Evolutionary conservation across 2,797 vertebrate genomes (phyloP).

Genomic region (Lutjanus campechanus): DNA sequence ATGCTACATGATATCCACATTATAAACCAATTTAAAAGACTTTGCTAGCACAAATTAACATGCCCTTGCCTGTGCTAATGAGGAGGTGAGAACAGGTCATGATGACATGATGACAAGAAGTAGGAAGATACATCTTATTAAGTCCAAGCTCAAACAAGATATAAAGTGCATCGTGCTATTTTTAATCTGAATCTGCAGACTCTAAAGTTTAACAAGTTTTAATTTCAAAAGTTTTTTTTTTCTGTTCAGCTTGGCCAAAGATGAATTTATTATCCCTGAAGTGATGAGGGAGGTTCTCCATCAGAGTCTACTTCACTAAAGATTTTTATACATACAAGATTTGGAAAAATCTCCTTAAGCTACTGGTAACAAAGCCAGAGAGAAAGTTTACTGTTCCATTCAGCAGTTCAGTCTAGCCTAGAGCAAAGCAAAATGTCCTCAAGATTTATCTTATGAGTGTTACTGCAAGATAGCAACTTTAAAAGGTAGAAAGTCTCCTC

Average conservation of each 20-base stretch:
- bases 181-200: constrained; percentile 28
- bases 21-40: not conserved
- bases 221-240: constrained; percentile 31
- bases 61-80: constrained; percentile 31
- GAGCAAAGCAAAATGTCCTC: not conserved
- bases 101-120: not conserved
- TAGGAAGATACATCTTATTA: not conserved
- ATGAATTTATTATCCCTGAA: constrained; percentile 24
- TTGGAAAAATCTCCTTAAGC: constrained; percentile 40
- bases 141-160: constrained; percentile 1
- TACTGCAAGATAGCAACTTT: not conserved
- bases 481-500: not conserved
- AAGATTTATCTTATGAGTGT: not conserved
- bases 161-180: not conserved
- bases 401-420: constrained; percentile 20
- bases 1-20: not conserved
- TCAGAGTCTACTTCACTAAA: not conserved
- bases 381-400: constrained; percentile 16
- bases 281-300: constrained; percentile 21
- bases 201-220: constrained; percentile 25
- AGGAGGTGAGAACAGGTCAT: constrained; percentile 28
- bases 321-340: constrained; percentile 4
- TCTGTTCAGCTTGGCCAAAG: constrained; percentile 12
- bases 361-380: constrained; percentile 12
- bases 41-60: constrained; percentile 1